Base-by-base conservation (phyloP, 1,140 invertebrate genomes). In the Daktulosphaira vitifoliae region DNA sequence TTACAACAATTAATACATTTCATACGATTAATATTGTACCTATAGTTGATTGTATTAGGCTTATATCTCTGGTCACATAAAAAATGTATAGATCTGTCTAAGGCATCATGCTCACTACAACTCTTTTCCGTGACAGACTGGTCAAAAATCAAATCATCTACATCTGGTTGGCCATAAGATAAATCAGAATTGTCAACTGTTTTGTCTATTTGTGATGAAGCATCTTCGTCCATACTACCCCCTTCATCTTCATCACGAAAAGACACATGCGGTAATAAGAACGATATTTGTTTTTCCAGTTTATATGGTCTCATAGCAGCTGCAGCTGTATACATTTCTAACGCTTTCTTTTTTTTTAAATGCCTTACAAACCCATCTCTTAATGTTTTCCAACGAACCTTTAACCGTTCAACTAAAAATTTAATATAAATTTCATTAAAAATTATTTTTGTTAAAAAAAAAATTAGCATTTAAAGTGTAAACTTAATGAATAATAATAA, bases 281-380 rank as follows among this genome's bases (percentile, higher is more conserved):
- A 62, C 56, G 39, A 23, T 1, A 62, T 62, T n/a, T 62, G 56
- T 6, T 11, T 62, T 25, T 62, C 56, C 25, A 62, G 25, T n/a
- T 62, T 62, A 25, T 62, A 62, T 5, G 56, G 56, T 8, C 56
- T 38, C 56, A 62, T 62, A 16, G 56, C 56, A 23, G 56, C 42
- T 6, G 56, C 56, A n/a, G 56, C 56, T 11, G 56, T 62, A 6
- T 62, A 62, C 56, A 48, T 62, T 15, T 62, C 56, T 39, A 62
- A 18, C 9, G 56, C 44, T 6, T 62, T 62, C 15, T 46, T 62
- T 7, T 62, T 62, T 5, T 62, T 62, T 25, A 62, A 22, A 20
- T 62, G 56, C 26, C 56, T 46, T 1, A 62, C 56, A 25, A 62
- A 62, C 11, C 56, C 56, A 2, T 62, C 56, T 6, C 56, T 20